These are phyloP conservation scores for Acanthornis magna DNA, from an alignment of 2,797 vertebrate species.

Conservation along the genomic window DNA sequence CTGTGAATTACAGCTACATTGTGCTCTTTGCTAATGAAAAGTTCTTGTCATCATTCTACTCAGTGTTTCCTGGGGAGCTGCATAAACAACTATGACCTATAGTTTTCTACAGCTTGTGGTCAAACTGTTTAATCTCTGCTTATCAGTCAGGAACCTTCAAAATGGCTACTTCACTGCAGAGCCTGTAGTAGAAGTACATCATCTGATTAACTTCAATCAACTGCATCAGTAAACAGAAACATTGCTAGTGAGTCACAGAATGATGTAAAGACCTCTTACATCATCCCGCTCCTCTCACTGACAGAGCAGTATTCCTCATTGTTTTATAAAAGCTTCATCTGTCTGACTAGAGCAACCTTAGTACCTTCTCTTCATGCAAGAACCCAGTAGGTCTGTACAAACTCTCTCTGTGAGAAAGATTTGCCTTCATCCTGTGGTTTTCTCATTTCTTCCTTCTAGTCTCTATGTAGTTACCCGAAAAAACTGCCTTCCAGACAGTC, in stretches of 20 bases:
- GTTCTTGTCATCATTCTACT: background rate
- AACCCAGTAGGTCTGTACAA: background rate
- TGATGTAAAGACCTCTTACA: background rate
- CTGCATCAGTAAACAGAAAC: background rate
- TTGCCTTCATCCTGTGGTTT: background rate
- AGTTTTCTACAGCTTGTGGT: background rate
- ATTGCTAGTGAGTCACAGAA: background rate
- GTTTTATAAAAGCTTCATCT: background rate
- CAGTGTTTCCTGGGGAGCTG: background rate
- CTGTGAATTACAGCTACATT: background rate
- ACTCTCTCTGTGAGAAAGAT: background rate
- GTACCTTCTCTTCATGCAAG: background rate
- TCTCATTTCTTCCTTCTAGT: background rate
- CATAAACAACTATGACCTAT: background rate
- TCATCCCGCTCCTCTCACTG: background rate
- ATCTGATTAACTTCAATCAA: background rate
- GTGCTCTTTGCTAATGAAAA: background rate
- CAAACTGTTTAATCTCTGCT: background rate
- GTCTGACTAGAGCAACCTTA: background rate
- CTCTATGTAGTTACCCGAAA: background rate
- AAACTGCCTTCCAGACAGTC: background rate
- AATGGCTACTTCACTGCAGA: background rate
- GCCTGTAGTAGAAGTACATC: background rate
- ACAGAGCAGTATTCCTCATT: background rate
- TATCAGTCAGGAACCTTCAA: background rate